These are phyloP conservation scores for Diorhabda sublineata DNA, from an alignment of 1,140 invertebrate genomes.

Conservation along the genomic window DNA sequence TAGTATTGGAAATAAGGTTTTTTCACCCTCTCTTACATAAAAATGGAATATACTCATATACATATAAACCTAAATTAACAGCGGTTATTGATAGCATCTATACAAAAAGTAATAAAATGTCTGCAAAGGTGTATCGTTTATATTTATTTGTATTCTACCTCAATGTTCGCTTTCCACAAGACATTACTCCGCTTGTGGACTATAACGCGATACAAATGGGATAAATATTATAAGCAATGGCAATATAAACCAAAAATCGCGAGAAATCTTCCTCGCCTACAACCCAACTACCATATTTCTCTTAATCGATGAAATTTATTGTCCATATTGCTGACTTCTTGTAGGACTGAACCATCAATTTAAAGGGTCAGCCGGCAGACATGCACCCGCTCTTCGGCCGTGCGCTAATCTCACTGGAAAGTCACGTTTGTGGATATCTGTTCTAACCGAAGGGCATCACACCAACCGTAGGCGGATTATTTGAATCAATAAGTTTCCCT, in stretches of 20 bases:
- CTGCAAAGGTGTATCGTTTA: too few relatives aligned
- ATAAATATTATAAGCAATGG: background rate
- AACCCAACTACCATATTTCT: slow-evolving; percentile 6
- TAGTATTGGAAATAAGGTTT: too few relatives aligned
- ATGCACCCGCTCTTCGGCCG: slow-evolving; percentile 8
- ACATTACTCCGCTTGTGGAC: background rate
- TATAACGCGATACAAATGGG: background rate
- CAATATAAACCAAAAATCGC: slow-evolving; percentile 1
- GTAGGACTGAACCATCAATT: slow-evolving; percentile 16
- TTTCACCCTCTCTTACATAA: too few relatives aligned
- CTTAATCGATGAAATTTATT: slow-evolving; percentile 12
- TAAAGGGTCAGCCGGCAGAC: slow-evolving; percentile 14
- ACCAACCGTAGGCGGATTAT: slow-evolving; percentile 5
- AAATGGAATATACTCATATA: too few relatives aligned
- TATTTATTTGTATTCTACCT: background rate
- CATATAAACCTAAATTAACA: too few relatives aligned
- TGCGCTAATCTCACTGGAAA: slow-evolving; percentile 10
- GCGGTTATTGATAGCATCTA: too few relatives aligned
- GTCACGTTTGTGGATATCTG: slow-evolving; percentile 14
- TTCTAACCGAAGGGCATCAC: slow-evolving; percentile 4
- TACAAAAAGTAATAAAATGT: too few relatives aligned
- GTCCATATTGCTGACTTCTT: slow-evolving; percentile 19
- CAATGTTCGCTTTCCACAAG: background rate
- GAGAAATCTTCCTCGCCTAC: background rate
- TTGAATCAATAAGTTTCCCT: slow-evolving; percentile 13